These are phyloP conservation scores for Beris chalybata DNA, from an alignment of 2,888 invertebrate genomes.

Conservation along the genomic window DNA sequence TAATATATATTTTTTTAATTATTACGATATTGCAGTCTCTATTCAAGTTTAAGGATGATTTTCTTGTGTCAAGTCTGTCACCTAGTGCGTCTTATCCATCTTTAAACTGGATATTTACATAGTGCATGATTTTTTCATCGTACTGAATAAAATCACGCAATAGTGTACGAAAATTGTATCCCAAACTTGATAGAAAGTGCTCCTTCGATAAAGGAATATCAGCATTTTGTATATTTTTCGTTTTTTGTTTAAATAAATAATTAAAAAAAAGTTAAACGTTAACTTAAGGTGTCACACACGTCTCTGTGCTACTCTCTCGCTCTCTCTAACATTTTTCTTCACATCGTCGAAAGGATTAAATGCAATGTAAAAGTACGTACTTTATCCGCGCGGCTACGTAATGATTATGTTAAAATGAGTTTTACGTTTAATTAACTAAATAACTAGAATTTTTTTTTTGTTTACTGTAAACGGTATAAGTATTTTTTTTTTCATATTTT, in stretches of 20 bases:
- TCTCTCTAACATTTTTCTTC: conserved; percentile 7
- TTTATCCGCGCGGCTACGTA: conserved; percentile 1
- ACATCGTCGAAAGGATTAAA: conserved; percentile 8
- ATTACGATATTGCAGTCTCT: conserved; percentile 27
- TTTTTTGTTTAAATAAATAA: conserved; percentile 34
- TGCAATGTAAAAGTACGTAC: conserved; percentile 26
- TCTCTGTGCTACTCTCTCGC: conserved; percentile 14
- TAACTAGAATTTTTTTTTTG: conserved; percentile 31
- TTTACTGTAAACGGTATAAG: neutral
- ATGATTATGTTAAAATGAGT: conserved; percentile 2
- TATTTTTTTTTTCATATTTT: conserved; percentile 4
- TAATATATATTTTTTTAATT: conserved; percentile 4
- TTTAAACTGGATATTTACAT: no score
- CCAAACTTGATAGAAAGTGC: conserved; percentile 38
- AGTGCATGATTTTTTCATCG: neutral
- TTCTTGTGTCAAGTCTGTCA: neutral
- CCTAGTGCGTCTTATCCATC: neutral
- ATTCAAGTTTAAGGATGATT: conserved; percentile 27
- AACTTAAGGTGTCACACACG: conserved; percentile 11
- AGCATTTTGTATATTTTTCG: conserved; percentile 7
- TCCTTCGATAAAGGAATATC: neutral
- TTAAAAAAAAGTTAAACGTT: conserved; percentile 24
- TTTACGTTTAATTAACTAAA: conserved; percentile 15
- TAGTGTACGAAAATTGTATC: conserved; percentile 19
- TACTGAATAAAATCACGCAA: no score